Evolutionary conservation across 1,140 invertebrate genomes (phyloP).

Genomic region (Euura saliciscinereae): DNA sequence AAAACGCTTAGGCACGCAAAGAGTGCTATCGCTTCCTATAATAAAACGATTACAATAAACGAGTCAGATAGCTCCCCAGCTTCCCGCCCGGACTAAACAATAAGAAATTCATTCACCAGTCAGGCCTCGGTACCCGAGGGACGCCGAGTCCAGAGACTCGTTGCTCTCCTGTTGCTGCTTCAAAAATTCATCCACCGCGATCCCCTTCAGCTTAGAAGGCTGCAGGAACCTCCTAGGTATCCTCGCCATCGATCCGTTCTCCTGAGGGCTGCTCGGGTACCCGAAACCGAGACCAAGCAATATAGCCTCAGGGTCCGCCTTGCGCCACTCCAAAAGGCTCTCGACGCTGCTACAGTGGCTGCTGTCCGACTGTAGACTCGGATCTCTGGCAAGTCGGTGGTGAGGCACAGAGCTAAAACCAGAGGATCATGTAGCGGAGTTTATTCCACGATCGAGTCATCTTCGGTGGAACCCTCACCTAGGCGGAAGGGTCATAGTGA

Average conservation of each 20-base stretch:
- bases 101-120: constrained; percentile 55
- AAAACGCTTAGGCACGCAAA: constrained; percentile 46
- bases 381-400: constrained; percentile 58
- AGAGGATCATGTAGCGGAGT: background rate
- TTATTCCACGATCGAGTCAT: background rate
- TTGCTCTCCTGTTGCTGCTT: constrained; percentile 65
- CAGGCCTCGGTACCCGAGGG: constrained; percentile 67
- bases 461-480: constrained; percentile 36
- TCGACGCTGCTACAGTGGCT: constrained; percentile 78
- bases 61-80: background rate
- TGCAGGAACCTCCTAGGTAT: constrained; percentile 73
- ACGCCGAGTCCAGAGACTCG: constrained; percentile 67
- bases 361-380: constrained; percentile 73
- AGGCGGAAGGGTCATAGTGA: constrained; percentile 35
- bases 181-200: constrained; percentile 66
- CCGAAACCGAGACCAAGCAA: constrained; percentile 73
- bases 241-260: constrained; percentile 64
- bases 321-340: constrained; percentile 73
- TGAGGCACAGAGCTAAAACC: constrained; percentile 34
- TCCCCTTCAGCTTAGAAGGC: constrained; percentile 66
- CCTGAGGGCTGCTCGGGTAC: constrained; percentile 41
- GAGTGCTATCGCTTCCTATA: constrained; percentile 56
- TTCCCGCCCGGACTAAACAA: background rate
- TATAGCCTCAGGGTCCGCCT: constrained; percentile 77
- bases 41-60: constrained; percentile 26